These are phyloP conservation scores for Acrocephalus scirpaceus DNA, from an alignment of 2,797 vertebrate species.

Conservation along the genomic window DNA sequence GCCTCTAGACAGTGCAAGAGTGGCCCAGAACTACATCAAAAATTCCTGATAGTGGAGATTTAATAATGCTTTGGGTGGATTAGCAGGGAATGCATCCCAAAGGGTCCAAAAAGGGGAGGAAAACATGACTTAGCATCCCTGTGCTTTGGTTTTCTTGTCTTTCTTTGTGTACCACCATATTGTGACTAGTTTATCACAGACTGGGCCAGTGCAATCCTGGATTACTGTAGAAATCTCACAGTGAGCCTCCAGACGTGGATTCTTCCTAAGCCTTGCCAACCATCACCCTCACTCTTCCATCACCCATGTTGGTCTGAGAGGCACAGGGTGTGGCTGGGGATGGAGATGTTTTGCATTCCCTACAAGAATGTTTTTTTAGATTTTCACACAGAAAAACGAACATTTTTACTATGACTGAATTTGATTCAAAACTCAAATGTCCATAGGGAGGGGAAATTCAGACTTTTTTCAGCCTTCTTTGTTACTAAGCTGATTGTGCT, in stretches of 20 bases:
- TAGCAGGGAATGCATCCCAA: not conserved
- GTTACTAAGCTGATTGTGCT: not conserved
- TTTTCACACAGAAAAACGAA: not conserved
- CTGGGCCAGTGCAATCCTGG: not conserved
- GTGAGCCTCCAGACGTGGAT: not conserved
- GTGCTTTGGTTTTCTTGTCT: not conserved
- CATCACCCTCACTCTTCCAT: not conserved
- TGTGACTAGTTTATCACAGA: slow-evolving; percentile 39
- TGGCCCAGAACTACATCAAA: not conserved
- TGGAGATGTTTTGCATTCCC: not conserved
- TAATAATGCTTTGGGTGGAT: not conserved
- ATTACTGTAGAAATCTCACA: not conserved
- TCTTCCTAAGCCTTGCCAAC: not conserved
- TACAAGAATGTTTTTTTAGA: not conserved
- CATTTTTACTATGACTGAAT: not conserved
- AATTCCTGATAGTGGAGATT: not conserved
- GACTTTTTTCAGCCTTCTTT: not conserved
- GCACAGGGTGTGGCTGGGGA: not conserved
- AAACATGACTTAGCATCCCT: not conserved
- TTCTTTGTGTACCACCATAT: not conserved
- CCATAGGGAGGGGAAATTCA: not conserved
- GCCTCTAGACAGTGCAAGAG: not conserved
- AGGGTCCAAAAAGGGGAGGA: not conserved
- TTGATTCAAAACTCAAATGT: not conserved
- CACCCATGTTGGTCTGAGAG: not conserved